Evolutionary conservation across 2,113 vertebrate species (phyloP).

Genomic region (Onychostruthus taczanowskii): DNA sequence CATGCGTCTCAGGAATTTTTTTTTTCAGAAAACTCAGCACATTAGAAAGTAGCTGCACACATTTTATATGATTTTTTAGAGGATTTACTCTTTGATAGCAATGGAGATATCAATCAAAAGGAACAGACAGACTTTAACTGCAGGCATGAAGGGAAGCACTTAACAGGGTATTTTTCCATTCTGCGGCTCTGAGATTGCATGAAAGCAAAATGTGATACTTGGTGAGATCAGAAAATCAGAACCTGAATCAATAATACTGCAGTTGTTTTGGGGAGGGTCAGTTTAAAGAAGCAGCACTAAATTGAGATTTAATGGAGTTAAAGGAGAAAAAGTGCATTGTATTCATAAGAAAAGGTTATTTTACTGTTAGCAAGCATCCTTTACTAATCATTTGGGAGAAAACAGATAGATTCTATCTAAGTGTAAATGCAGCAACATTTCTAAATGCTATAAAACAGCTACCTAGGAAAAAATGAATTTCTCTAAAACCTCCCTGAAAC

Average conservation of each 20-base stretch:
- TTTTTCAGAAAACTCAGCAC: neutral
- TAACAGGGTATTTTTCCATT: conserved; percentile 42
- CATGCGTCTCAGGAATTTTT: neutral
- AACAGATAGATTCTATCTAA: neutral
- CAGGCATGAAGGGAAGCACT: conserved; percentile 33
- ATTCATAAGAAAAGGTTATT: neutral
- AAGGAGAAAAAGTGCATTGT: neutral
- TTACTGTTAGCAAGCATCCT: neutral
- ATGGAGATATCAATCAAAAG: conserved; percentile 36
- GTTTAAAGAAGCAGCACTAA: conserved; percentile 41
- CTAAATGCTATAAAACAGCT: neutral
- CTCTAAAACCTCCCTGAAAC: neutral
- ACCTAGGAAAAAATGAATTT: neutral
- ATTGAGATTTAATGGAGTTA: neutral
- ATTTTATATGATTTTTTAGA: neutral
- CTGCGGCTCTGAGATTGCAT: conserved; percentile 34
- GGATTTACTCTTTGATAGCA: neutral
- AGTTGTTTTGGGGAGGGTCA: neutral
- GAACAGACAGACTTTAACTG: neutral
- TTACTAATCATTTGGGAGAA: neutral
- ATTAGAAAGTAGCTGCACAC: neutral
- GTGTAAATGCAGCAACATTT: neutral
- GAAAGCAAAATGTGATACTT: conserved; percentile 64
- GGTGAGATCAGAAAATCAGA: conserved; percentile 65
- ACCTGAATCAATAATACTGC: conserved; percentile 57